Base-by-base conservation (phyloP, 2,888 invertebrate genomes). In the Diogma glabrata region DNA sequence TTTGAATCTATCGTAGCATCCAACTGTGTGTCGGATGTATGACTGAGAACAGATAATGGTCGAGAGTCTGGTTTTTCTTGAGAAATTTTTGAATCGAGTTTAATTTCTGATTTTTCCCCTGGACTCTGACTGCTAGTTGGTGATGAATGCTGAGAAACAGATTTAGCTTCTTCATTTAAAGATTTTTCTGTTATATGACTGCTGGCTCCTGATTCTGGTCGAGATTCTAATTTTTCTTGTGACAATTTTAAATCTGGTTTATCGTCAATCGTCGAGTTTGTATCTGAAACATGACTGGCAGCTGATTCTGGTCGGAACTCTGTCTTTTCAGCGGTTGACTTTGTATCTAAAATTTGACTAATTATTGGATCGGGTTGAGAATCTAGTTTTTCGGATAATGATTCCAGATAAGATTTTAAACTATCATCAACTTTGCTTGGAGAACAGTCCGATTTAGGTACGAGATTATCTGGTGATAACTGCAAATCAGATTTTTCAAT, bases 111-210 rank as follows among this genome's bases (percentile, higher is more conserved):
- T 47, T 16, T 4, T 4, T 16, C 4, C 17, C 10, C 20, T 2
- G n/a, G 23, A 12, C 12, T 16, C 2, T 5, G 17, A 24, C 9
- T 6, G 24, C 24, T 24, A 7, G 24, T 9, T 47, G 28, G 3
- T 47, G 16, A 6, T n/a, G 26, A 26, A 2, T 26, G 47, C 14
- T 16, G 9, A 9, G 36, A 14, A 4, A 14, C 16, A 3, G 14
- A 48, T 19, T n/a, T 12, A 4, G 14, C 24, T 36, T 52, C 51
- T 17, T 20, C 12, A 30, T 7, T 24, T 24, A 24, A 24, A 7
- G 9, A 6, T 24, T 55, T 57, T 43, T 57, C 57, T 16, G 55
- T 55, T n/a, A 54, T 17, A n/a, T 48, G 28, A 40, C 23, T 19
- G 9, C 51, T 52, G 3, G 17, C 45, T 12, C 22, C 17, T 9